phyloP scores from a whole-genome alignment of 2,797 vertebrate species.

The Hyperoplus immaculatus region DNA sequence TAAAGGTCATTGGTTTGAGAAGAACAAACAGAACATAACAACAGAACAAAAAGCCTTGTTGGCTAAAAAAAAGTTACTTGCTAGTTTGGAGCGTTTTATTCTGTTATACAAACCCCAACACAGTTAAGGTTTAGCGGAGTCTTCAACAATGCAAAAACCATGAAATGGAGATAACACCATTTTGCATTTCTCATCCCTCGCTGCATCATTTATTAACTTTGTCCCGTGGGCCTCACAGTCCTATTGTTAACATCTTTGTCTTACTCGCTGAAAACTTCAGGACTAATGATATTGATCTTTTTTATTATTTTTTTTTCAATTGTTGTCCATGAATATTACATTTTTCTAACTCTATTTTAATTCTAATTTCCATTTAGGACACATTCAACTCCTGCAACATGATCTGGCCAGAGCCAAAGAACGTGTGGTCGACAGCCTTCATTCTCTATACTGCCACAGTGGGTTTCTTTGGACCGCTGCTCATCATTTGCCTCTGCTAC shows the following conservation, averaged over 20 bases:
- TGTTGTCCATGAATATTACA: not conserved
- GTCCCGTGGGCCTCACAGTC: not conserved
- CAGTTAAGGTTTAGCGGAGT: not conserved
- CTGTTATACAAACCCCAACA: not conserved
- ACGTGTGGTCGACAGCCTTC: slow-evolving; percentile 93
- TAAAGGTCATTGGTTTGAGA: slow-evolving; percentile 24
- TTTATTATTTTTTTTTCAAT: not conserved
- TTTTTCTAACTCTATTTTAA: not conserved
- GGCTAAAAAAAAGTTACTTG: too few relatives aligned
- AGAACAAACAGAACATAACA: not conserved
- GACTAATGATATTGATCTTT: not conserved
- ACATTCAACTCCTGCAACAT: slow-evolving; percentile 96
- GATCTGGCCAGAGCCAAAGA: slow-evolving; percentile 95
- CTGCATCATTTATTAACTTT: slow-evolving; percentile 8
- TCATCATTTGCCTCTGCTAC: slow-evolving; percentile 97
- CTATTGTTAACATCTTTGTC: not conserved
- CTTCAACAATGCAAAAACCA: not conserved
- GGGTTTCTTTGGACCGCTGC: slow-evolving; percentile 95
- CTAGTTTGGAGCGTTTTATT: not conserved
- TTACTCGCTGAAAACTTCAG: not conserved
- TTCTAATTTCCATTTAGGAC: slow-evolving; percentile 64
- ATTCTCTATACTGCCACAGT: slow-evolving; percentile 95
- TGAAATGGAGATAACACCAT: too few relatives aligned
- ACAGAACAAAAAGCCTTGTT: not conserved
- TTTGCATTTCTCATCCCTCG: slow-evolving; percentile 4